Evolutionary conservation across 2,113 vertebrate species (phyloP), one percentile per base, ranked within the genome.

Genomic region (Campylorhamphus procurvoides): DNA sequence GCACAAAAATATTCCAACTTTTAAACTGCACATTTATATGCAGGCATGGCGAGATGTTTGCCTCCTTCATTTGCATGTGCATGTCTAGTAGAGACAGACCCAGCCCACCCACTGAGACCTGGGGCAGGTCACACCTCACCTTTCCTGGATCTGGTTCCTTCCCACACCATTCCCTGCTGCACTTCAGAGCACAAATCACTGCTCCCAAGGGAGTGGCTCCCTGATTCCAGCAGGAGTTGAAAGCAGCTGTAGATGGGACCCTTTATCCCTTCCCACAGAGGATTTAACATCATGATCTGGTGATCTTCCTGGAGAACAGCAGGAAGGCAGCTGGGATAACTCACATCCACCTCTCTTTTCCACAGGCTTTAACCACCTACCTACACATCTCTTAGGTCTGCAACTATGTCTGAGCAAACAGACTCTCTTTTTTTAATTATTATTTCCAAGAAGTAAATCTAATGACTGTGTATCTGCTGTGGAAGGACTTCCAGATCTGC

Each of bases 1-100:
- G 22, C 66, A 73, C n/a, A 75, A 82, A 89, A 82, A 64, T 40
- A 91, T 37, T 35, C 47, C 72, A 94, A 87, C 44, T 89, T 91
- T 72, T 46, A n/a, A 88, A 62, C 1, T 1, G 24, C 64, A 62
- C 18, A 84, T 81, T 89, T 74, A 49, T 67, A 73, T 58, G 73
- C 89, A 87, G 76, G 64, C 68, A 49, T 7, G 9, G 64, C 2
- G 25, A 77, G 84, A 42, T 66, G 22, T 49, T 74, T 91, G 49
- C 72, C 74, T 85, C 49, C 64, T 62, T 66, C 42, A 71, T 84
- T 87, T 87, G 66, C 87, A 93, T 71, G 55, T 20, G 64, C 33
- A 25, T 0, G 1, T 50, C 71, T 76, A n/a, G 35, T 5, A 66
- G 63, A 90, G 55, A 29, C 5, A 50, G 75, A 49, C 35, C 23